phyloP scores from a whole-genome alignment of 2,113 vertebrate species.

The Pteruthius melanotis region DNA sequence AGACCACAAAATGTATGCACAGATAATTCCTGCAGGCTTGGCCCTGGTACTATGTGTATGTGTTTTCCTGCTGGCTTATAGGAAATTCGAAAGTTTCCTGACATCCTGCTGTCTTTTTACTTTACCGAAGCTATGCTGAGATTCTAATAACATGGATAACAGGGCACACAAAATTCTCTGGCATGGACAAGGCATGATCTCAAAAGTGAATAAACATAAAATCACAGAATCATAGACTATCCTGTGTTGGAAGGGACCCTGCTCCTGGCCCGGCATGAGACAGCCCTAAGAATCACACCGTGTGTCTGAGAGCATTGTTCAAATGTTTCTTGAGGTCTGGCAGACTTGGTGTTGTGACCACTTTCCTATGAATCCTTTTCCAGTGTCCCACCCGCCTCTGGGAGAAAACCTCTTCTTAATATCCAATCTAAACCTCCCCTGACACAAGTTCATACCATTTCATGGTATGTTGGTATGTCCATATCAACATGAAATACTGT shows the following conservation, averaged over 20 bases:
- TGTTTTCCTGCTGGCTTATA: neutral
- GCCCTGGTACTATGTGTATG: neutral
- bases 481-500: neutral
- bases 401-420: neutral
- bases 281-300: neutral
- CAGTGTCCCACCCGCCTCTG: accelerated
- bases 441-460: neutral
- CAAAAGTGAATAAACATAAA: neutral
- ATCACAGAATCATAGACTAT: neutral
- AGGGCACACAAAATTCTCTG: neutral
- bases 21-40: neutral
- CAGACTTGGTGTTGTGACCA: neutral
- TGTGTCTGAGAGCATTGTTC: neutral
- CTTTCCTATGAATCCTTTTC: neutral
- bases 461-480: neutral
- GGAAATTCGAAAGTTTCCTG: neutral
- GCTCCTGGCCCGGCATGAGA: neutral
- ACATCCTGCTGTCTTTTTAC: neutral
- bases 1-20: neutral
- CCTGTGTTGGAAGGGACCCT: neutral
- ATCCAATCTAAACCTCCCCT: neutral
- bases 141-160: neutral
- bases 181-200: neutral
- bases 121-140: neutral
- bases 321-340: neutral